Base-by-base conservation (phyloP, 2,888 invertebrate genomes). In the Ochropleura leucogaster region DNA sequence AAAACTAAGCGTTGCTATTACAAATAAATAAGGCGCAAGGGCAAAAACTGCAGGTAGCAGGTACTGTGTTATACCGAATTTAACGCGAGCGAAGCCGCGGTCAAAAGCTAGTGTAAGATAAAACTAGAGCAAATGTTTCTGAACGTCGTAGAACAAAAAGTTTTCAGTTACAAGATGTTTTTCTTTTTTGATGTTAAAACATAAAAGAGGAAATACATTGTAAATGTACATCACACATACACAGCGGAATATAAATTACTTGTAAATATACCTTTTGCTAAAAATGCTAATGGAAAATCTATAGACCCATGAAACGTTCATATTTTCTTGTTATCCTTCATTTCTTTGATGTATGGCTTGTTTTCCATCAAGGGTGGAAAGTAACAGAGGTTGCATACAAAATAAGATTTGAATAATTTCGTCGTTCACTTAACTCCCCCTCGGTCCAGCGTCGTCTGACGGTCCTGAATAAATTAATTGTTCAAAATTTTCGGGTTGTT, bases 271-370 rank as follows among this genome's bases (percentile, higher is more conserved):
- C 20, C 12, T 30, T 2, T n/a, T 20, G 20, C 20, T 42, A 30
- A 72, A 64, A 64, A 67, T 40, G 8, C 6, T 60, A 65, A 68
- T 81, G 20, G 47, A 75, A 75, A 44, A 40, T 44, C 53, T 3
- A 5, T 9, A 57, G n/a, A 12, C 16, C 7, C 12, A 18, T 59
- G 8, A 64, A 64, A 59, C 47, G 30, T 53, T 49, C 18, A 53
- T 30, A 69, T 66, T 74, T 74, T 44, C 47, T 30, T 53, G 60
- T 70, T 65, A 62, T 51, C 69, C 47, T 68, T 83, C 60, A 68
- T 57, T 44, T 64, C 53, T 70, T 79, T 83, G 74, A 79, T 79
- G 74, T 68, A 79, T 59, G 71, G n/a, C 53, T 74, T 71, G 59
- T 53, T 65, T 64, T 73, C 69, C 44, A 74, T 79, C 68, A 72